Evolutionary conservation across 2,113 vertebrate genomes (phyloP), one percentile per base, ranked within the genome.

Genomic region (Malurus cyaneus): DNA sequence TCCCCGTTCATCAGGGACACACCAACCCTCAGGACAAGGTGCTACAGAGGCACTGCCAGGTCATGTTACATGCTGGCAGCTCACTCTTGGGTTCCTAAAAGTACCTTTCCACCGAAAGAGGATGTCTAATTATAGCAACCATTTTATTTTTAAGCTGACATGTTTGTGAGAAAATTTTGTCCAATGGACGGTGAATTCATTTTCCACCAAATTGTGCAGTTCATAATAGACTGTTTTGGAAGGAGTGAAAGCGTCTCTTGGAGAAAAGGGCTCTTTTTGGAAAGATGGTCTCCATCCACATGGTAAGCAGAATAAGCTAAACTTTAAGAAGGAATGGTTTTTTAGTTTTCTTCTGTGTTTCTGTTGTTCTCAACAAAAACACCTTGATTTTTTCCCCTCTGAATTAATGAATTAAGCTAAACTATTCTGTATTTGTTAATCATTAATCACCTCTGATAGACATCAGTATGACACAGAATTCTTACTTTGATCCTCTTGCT

Each of bases 381-480:
- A 62, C 13, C 14, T 47, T 62, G 9, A 11, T 32, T 46, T 65
- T 66, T 70, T 80, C 4, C 1, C 42, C 20, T 16, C 42, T 12
- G 6, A 44, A 29, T 49, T 47, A 66, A 80, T 73, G 29, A 21
- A 81, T 62, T n/a, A 50, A 25, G n/a, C 50, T 85, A 59, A 77
- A 49, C n/a, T 46, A 23, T 64, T 44, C 23, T 0, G 4, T 74
- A 56, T 60, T 71, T 18, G 67, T 39, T 76, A 89, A 46, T 34
- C 29, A 69, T 39, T 76, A 89, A 46, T 34, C 29, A 69, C 21
- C 80, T 92, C 80, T 80, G 79, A 39, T 1, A 92, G 83, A 56
- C 56, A 79, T 26, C 52, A 72, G 32, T 79, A 84, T 94, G 85
- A 94, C 66, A 61, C 11, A 39, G 69, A 88, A 88, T 87, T 94